These are phyloP conservation scores for Muricea muricata DNA, from an alignment of 92 coral and sea anemone genomes.

Conservation along the genomic window DNA sequence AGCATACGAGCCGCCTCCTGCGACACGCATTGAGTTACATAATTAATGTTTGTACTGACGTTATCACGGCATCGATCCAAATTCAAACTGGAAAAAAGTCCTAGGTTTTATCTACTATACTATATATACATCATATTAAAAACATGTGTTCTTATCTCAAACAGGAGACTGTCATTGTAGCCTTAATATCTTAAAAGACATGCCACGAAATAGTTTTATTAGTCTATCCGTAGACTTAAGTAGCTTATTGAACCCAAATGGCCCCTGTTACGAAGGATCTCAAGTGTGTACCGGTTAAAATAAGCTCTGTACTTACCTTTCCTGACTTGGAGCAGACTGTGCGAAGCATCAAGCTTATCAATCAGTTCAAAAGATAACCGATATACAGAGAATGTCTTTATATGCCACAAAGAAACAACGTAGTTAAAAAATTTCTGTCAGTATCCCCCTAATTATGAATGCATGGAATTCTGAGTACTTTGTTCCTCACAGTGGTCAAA, in stretches of 20 bases:
- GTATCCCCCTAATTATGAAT: not conserved
- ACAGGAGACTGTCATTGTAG: not conserved
- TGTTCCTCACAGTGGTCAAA: constrained; percentile 2
- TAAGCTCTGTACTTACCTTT: too few species aligned
- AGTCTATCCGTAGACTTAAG: not conserved
- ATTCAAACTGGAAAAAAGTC: too few species aligned
- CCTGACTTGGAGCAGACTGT: too few species aligned
- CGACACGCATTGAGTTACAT: too few species aligned
- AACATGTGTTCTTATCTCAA: not conserved
- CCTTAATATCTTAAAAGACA: too few species aligned
- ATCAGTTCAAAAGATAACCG: not conserved
- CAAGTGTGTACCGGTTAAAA: too few species aligned
- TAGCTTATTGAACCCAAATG: not conserved
- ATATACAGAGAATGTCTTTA: not conserved
- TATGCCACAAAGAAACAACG: not conserved
- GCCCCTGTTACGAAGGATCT: not conserved
- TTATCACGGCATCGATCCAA: too few species aligned
- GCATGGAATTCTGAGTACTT: not conserved
- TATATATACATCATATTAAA: too few species aligned
- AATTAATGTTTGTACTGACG: too few species aligned
- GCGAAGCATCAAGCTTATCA: not conserved
- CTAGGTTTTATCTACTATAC: not conserved
- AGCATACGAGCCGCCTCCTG: too few species aligned
- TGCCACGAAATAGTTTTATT: too few species aligned
- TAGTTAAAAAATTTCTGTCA: too few species aligned